Conservation (phyloP, 2,113 vertebrate genomes). For the Hiodon tergisus region DNA sequence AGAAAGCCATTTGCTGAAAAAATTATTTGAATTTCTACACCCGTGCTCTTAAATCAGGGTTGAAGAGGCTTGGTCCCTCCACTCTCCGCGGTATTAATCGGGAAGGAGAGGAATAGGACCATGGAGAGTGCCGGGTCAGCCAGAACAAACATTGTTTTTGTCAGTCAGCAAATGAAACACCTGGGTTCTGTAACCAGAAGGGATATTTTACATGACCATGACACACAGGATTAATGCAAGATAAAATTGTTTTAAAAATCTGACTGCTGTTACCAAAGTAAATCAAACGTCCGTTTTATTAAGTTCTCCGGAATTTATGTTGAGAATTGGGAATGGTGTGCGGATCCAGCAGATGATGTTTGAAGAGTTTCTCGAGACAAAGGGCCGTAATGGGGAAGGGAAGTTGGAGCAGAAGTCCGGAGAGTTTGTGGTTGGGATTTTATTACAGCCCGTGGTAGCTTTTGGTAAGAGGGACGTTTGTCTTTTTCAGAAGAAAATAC, state of each 20-base stretch:
- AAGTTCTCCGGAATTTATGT: constrained; percentile 50
- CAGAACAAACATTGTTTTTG: constrained; percentile 57
- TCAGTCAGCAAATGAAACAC: constrained; percentile 64
- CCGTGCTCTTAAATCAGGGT: constrained; percentile 21
- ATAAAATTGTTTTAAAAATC: constrained; percentile 58
- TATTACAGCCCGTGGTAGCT: constrained; percentile 12
- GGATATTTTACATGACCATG: constrained; percentile 49
- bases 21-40: constrained; percentile 35
- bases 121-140: constrained; percentile 42
- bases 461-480: constrained; percentile 30
- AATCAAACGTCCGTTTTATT: constrained; percentile 54
- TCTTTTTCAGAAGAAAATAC: constrained; percentile 29
- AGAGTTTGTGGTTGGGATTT: constrained; percentile 32
- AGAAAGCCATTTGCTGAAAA: constrained; percentile 15
- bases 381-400: constrained; percentile 44
- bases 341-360: constrained; percentile 39
- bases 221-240: constrained; percentile 54
- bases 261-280: constrained; percentile 47
- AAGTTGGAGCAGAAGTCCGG: constrained; percentile 38
- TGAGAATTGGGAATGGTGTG: constrained; percentile 36
- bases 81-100: constrained; percentile 14
- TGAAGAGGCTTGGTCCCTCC: not conserved
- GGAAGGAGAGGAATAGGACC: constrained; percentile 7
- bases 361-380: constrained; percentile 37
- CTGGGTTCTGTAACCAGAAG: constrained; percentile 54